A percentile compares a stretch with the other conserved stretches of the same genome.
Conservation (phyloP, 1,140 invertebrate species). For the Drosophila insularis region DNA sequence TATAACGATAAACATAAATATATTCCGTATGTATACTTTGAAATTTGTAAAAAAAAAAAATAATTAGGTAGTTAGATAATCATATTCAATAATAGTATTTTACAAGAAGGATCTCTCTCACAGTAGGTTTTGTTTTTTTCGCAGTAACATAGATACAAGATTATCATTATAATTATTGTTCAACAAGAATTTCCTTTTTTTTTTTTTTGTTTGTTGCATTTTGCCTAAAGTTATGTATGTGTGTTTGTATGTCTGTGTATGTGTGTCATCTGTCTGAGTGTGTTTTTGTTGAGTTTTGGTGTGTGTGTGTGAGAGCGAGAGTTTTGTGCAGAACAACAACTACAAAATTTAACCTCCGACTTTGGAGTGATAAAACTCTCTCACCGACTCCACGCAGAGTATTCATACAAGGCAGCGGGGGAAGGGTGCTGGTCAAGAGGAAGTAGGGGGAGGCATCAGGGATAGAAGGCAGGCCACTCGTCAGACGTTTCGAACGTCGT, state of each 20-base stretch:
- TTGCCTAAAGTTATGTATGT: conserved; percentile 41
- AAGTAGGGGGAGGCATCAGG: not conserved
- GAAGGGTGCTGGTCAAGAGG: conserved; percentile 13
- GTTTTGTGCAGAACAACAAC: conserved; percentile 79
- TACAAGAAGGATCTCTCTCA: conserved; percentile 58
- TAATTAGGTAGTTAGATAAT: conserved; percentile 35
- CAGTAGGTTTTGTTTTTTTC: conserved; percentile 32
- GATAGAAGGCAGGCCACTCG: conserved; percentile 13
- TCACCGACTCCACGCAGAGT: conserved; percentile 78
- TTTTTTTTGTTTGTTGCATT: conserved; percentile 18
- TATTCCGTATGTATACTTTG: conserved; percentile 58
- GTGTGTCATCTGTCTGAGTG: conserved; percentile 24
- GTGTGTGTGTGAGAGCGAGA: conserved; percentile 65
- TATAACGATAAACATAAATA: conserved; percentile 79
- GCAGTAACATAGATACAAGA: conserved; percentile 69
- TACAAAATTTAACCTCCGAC: conserved; percentile 76
- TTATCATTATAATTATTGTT: conserved; percentile 64
- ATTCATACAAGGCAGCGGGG: conserved; percentile 63
- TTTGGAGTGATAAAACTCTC: conserved; percentile 79
- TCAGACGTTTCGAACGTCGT: conserved; percentile 63
- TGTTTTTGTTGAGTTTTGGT: conserved; percentile 39
- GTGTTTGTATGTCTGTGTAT: conserved; percentile 33
- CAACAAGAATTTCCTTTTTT: conserved; percentile 68
- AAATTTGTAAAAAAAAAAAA: conserved; percentile 60
- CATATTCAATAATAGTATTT: conserved; percentile 71